Conservation (phyloP, 2,797 vertebrate genomes). For the Coreius guichenoti region DNA sequence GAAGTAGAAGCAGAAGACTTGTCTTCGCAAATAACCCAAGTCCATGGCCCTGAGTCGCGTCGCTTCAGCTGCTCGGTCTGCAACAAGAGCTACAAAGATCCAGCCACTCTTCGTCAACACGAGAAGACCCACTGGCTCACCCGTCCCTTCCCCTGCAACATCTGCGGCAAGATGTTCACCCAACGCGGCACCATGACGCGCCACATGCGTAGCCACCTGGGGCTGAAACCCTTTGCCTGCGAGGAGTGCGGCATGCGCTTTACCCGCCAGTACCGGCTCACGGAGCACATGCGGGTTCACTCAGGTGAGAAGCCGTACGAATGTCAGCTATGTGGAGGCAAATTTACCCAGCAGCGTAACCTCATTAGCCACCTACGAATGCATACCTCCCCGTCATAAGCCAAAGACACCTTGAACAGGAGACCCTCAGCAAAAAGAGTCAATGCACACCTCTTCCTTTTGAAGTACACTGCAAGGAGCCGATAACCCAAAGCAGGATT, state of each 20-base stretch:
- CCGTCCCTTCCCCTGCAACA: conserved; percentile 96
- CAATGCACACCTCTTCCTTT: conserved; percentile 54
- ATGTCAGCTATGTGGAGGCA: conserved; percentile 98
- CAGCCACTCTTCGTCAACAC: conserved; percentile 93
- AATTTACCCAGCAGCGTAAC: conserved; percentile 99
- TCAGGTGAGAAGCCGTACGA: conserved; percentile 99
- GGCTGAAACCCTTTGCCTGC: conserved; percentile 97
- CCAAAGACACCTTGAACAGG: conserved; percentile 81
- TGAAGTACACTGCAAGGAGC: conserved; percentile 56
- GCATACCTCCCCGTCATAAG: conserved; percentile 97
- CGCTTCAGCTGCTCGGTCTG: conserved; percentile 89
- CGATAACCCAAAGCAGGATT: conserved; percentile 62
- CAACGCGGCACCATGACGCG: conserved; percentile 99
- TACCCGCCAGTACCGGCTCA: conserved; percentile 98
- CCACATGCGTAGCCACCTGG: conserved; percentile 99
- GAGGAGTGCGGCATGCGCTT: conserved; percentile 99
- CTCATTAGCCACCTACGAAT: conserved; percentile 99
- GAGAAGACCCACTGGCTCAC: conserved; percentile 99
- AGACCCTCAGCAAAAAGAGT: conserved; percentile 52
- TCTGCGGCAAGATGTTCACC: conserved; percentile 99
- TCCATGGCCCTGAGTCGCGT: conserved; percentile 75
- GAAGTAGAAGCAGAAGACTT: conserved; percentile 87
- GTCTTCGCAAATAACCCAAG: conserved; percentile 72
- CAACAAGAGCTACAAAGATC: conserved; percentile 98
- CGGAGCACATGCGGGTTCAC: conserved; percentile 99